Percentiles rank a stretch among this genome's conserved stretches.
Evolutionary conservation across 2,888 invertebrate species (phyloP).

Genomic region (Noctuana brunneofusca): DNA sequence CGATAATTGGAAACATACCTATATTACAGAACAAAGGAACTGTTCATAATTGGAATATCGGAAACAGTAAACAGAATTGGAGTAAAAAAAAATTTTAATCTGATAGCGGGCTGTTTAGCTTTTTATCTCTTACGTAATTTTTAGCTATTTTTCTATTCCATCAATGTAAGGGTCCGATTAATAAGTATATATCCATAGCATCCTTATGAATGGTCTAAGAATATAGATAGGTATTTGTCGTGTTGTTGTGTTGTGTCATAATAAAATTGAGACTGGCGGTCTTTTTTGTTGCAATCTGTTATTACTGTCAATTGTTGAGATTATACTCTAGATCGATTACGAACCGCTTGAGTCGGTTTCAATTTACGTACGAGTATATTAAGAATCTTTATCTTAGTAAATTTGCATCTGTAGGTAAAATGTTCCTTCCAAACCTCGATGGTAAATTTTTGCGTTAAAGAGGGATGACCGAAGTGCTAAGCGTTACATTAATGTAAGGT

Average conservation of each 20-base stretch:
- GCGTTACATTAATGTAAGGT: constrained; percentile 60
- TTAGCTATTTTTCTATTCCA: too few relatives aligned
- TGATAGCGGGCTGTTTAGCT: too few relatives aligned
- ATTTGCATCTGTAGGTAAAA: constrained; percentile 13
- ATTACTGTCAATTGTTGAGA: constrained; percentile 5
- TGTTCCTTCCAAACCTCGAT: constrained; percentile 8
- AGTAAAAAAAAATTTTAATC: too few relatives aligned
- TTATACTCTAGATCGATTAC: constrained; percentile 10
- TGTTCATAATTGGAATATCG: too few relatives aligned
- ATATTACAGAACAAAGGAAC: too few relatives aligned
- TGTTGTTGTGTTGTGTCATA: neutral
- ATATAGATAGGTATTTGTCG: too few relatives aligned
- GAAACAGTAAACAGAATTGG: too few relatives aligned
- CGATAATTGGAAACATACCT: too few relatives aligned
- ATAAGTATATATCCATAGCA: too few relatives aligned
- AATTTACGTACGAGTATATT: neutral
- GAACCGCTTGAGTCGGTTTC: neutral
- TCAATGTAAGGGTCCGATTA: too few relatives aligned
- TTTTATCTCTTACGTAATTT: too few relatives aligned
- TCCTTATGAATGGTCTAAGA: too few relatives aligned
- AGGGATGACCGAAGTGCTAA: constrained; percentile 54
- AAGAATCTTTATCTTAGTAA: constrained; percentile 9
- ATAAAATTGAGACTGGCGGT: neutral
- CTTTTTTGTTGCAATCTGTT: constrained; percentile 6
- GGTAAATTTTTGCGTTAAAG: constrained; percentile 64